Conservation (phyloP, 2,797 vertebrate genomes). For the Manis crassicaudata region DNA sequence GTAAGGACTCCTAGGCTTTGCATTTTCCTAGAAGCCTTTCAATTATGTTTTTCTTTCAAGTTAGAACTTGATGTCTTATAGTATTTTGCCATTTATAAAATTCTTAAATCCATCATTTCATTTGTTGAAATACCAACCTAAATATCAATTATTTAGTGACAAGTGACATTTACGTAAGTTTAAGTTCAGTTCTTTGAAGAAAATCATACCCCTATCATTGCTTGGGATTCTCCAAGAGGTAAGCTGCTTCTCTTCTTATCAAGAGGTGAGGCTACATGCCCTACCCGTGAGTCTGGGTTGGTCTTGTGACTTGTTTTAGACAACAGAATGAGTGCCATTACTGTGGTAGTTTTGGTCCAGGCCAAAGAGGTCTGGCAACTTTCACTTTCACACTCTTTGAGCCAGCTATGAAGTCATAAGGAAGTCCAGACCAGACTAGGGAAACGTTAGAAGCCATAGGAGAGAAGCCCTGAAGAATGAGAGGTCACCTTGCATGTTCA, state of each 20-base stretch:
- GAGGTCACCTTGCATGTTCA: not conserved
- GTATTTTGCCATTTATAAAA: not conserved
- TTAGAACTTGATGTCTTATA: conserved; percentile 3
- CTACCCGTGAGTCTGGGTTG: not conserved
- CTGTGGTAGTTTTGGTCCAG: not conserved
- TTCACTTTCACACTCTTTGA: not conserved
- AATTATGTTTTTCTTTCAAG: not conserved
- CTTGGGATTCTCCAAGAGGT: not conserved
- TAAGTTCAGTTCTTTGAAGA: conserved; percentile 36
- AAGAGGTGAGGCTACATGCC: not conserved
- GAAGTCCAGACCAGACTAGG: not conserved
- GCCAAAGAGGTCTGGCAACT: not conserved
- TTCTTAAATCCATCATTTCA: not conserved
- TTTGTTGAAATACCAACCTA: not conserved
- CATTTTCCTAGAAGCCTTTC: not conserved
- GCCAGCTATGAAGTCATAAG: not conserved
- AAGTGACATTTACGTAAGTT: not conserved
- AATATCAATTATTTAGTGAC: not conserved
- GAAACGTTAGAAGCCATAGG: not conserved
- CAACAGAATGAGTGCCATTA: not conserved
- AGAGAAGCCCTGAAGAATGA: not conserved
- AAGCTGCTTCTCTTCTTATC: not conserved
- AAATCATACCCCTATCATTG: not conserved
- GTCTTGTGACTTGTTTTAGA: not conserved
- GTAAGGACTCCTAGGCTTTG: not conserved